Evolutionary conservation across 2,888 invertebrate species (phyloP).

Genomic region (Stenchaetothrips biformis): DNA sequence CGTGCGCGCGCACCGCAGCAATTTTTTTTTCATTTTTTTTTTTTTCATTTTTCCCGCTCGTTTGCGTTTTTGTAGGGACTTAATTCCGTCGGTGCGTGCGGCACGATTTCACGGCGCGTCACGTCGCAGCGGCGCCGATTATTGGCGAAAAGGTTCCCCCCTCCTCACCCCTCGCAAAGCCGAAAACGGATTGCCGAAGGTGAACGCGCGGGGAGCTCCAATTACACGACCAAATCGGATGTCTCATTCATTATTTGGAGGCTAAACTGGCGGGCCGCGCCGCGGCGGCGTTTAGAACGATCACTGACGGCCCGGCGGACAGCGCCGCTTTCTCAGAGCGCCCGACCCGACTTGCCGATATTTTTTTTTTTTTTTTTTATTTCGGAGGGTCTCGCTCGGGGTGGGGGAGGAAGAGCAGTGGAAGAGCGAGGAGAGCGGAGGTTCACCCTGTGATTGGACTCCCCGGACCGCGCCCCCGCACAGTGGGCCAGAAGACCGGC

Average conservation of each 20-base stretch:
- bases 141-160: too few species aligned
- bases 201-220: background rate
- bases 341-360: too few species aligned
- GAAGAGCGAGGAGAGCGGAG: too few species aligned
- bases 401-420: too few species aligned
- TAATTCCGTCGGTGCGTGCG: background rate
- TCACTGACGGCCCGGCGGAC: too few species aligned
- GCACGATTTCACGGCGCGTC: background rate
- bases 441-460: too few species aligned
- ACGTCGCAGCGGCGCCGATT: background rate
- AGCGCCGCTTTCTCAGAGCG: too few species aligned
- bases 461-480: too few species aligned
- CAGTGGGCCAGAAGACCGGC: too few species aligned
- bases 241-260: background rate
- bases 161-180: background rate
- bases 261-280: background rate
- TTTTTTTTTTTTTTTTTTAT: too few species aligned
- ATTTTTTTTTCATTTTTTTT: background rate
- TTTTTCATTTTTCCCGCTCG: background rate
- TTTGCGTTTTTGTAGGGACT: background rate
- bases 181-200: background rate
- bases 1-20: background rate
- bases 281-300: background rate
- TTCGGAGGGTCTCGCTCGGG: too few species aligned
- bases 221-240: background rate